Evolutionary conservation across 2,113 vertebrate genomes (phyloP).

Genomic region (Paracanthobrama guichenoti): DNA sequence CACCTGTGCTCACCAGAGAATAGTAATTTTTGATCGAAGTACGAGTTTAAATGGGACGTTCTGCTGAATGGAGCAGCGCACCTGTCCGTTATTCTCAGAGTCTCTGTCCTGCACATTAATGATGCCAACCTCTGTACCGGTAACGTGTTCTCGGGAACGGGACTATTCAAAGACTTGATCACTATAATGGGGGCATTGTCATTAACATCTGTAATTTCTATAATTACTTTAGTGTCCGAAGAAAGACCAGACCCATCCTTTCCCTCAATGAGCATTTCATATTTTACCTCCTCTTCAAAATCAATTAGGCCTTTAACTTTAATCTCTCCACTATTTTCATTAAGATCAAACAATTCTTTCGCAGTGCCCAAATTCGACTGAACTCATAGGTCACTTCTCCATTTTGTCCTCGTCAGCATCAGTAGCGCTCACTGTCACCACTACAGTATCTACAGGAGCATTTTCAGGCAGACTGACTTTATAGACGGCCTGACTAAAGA

Average conservation of each 20-base stretch:
- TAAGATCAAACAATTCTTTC: too few species aligned
- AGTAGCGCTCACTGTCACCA: background rate
- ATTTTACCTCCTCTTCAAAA: conserved; percentile 67
- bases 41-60: conserved; percentile 72
- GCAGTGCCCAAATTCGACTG: conserved; percentile 65
- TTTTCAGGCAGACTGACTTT: background rate
- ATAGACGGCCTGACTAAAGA: background rate
- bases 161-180: conserved; percentile 56
- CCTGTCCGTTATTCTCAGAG: too few species aligned
- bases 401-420: conserved; percentile 41
- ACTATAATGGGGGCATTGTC: too few species aligned
- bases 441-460: background rate
- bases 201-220: too few species aligned
- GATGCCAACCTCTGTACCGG: too few species aligned
- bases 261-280: conserved; percentile 71
- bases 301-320: conserved; percentile 66
- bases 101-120: too few species aligned
- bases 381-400: conserved; percentile 71
- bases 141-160: conserved; percentile 64
- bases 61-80: conserved; percentile 66
- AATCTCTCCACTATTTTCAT: too few species aligned
- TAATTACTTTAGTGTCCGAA: conserved; percentile 65
- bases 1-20: conserved; percentile 63
- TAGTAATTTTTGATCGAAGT: conserved; percentile 73
- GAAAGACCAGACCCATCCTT: conserved; percentile 68